Evolutionary conservation across 2,797 vertebrate genomes (phyloP).

Genomic region (Scarus forsteni): DNA sequence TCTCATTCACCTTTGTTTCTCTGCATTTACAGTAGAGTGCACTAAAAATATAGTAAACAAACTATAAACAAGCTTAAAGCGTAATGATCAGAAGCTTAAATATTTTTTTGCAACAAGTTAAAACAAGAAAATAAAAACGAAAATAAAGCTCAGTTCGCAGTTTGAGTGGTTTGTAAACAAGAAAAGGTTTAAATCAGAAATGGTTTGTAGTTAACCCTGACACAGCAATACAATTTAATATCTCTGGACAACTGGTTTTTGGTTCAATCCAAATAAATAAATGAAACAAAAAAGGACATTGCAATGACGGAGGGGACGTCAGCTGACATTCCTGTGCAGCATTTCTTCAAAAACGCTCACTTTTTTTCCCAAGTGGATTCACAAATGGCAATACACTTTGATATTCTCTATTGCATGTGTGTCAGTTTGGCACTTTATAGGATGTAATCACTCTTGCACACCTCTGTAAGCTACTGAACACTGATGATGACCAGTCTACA

Average conservation of each 20-base stretch:
- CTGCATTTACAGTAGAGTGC: conserved; percentile 51
- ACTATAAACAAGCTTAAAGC: conserved; percentile 23
- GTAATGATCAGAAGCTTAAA: conserved; percentile 29
- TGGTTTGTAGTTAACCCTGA: conserved; percentile 23
- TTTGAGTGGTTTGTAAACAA: conserved; percentile 17
- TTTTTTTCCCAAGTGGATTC: conserved; percentile 7
- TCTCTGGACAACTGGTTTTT: conserved; percentile 6
- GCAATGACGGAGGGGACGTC: background rate
- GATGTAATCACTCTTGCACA: conserved; percentile 46
- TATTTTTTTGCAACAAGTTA: conserved; percentile 24
- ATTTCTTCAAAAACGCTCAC: background rate
- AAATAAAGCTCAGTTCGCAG: conserved; percentile 22
- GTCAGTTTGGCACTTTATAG: conserved; percentile 76
- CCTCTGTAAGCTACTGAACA: conserved; percentile 65
- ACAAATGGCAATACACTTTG: conserved; percentile 34
- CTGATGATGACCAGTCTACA: conserved; percentile 50
- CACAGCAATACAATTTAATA: background rate
- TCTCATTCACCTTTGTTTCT: conserved; percentile 26
- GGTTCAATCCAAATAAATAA: background rate
- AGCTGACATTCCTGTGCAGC: background rate
- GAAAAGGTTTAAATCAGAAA: conserved; percentile 10
- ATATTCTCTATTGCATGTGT: conserved; percentile 63
- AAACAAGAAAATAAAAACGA: background rate
- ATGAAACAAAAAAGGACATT: background rate
- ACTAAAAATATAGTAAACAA: conserved; percentile 22